Conservation (phyloP, 2,113 vertebrate species). For the Barbus barbus region DNA sequence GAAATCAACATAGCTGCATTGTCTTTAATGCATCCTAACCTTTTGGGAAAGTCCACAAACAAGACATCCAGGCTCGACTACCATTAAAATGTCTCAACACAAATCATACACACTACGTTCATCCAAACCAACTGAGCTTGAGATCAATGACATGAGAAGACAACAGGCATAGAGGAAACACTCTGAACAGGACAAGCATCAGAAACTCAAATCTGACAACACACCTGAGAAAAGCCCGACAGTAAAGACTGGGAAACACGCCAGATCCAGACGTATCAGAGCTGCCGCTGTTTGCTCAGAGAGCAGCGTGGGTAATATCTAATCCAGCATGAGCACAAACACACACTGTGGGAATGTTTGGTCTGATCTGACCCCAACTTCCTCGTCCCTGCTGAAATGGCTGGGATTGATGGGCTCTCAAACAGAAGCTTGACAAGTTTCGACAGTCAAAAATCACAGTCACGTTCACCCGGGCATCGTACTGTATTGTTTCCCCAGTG, state of each 20-base stretch:
- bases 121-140: too few relatives aligned
- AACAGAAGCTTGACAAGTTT: slow-evolving; percentile 6
- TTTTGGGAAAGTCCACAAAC: too few relatives aligned
- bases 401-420: slow-evolving; percentile 13
- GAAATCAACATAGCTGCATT: background rate
- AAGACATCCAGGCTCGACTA: too few relatives aligned
- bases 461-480: background rate
- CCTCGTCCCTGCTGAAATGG: too few relatives aligned
- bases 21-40: too few relatives aligned
- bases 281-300: slow-evolving; percentile 53
- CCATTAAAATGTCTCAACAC: background rate
- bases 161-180: too few relatives aligned
- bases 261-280: slow-evolving; percentile 38
- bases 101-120: background rate
- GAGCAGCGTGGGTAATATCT: slow-evolving; percentile 39
- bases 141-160: too few relatives aligned
- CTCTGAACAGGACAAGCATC: background rate
- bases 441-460: slow-evolving; percentile 6
- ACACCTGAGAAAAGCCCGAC: background rate
- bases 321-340: slow-evolving; percentile 50
- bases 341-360: too few relatives aligned
- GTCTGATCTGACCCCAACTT: too few relatives aligned
- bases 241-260: slow-evolving; percentile 17
- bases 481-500: slow-evolving; percentile 27
- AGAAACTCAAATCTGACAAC: background rate